Conservation (phyloP, 2,888 invertebrate species). For the Phasia obesa region DNA sequence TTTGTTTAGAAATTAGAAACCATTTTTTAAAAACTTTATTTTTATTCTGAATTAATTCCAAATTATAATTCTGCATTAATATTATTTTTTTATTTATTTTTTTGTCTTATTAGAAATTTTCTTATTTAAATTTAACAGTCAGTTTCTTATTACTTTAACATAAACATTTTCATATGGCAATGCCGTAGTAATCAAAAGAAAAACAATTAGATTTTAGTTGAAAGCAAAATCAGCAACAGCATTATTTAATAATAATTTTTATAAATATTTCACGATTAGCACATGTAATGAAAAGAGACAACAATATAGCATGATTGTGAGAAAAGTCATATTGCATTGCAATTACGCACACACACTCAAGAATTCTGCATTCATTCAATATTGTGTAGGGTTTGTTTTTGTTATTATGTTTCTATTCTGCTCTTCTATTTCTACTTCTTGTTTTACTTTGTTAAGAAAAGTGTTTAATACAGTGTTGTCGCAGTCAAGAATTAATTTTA, state of each 20-base stretch:
- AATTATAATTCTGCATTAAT: no score
- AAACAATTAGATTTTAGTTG: no score
- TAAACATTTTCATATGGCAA: constrained; percentile 20
- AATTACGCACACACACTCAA: background rate
- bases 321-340: background rate
- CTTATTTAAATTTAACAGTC: constrained; percentile 21
- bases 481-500: no score
- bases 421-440: background rate
- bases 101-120: background rate
- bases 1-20: no score
- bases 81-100: no score
- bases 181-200: background rate
- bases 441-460: background rate
- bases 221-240: background rate
- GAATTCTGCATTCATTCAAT: constrained; percentile 37
- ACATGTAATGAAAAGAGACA: constrained; percentile 17
- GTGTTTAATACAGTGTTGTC: background rate
- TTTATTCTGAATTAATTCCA: no score
- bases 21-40: no score
- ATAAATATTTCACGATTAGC: background rate
- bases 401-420: constrained; percentile 23
- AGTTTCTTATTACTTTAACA: background rate
- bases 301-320: background rate
- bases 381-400: constrained; percentile 44
- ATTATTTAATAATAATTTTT: background rate